A percentile compares a stretch with the other conserved stretches of the same genome.
Evolutionary conservation across 2,113 vertebrate species (phyloP).

Genomic region (Apus apus): DNA sequence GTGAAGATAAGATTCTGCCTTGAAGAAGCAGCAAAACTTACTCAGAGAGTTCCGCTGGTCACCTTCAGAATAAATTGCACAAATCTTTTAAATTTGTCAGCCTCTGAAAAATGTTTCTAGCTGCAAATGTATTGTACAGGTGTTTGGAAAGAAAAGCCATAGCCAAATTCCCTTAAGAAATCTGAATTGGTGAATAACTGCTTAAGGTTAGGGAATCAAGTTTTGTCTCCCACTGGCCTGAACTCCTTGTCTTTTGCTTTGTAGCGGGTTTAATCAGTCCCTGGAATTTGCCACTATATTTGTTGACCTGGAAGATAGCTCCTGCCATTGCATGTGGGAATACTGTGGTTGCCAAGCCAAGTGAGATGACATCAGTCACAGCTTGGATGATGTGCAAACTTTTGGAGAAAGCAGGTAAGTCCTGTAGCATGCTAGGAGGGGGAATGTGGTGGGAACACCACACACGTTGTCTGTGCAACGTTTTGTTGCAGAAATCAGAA

Average conservation of each 20-base stretch:
- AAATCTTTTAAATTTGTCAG: background rate
- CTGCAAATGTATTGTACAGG: background rate
- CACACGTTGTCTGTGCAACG: no score
- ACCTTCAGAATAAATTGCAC: background rate
- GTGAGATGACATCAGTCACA: slow-evolving; percentile 96
- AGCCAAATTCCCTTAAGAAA: background rate
- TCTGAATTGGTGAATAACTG: background rate
- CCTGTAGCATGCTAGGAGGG: rapidly evolving
- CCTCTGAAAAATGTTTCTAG: background rate
- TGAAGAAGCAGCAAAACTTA: background rate
- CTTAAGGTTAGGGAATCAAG: background rate
- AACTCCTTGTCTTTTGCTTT: background rate
- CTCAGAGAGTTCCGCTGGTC: background rate
- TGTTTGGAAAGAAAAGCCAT: background rate
- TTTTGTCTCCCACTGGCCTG: background rate
- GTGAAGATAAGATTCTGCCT: background rate
- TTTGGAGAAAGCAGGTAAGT: slow-evolving; percentile 87
- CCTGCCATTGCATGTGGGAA: slow-evolving; percentile 92
- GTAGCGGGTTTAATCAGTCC: slow-evolving; percentile 93
- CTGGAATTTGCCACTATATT: slow-evolving; percentile 95
- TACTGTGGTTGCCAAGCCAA: slow-evolving; percentile 95
- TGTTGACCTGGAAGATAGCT: slow-evolving; percentile 97
- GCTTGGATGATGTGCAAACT: slow-evolving; percentile 97
- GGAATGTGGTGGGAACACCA: background rate
- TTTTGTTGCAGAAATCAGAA: background rate